These are phyloP conservation scores for Drosophila ficusphila DNA, from an alignment of 1,140 invertebrate species.

Conservation along the genomic window DNA sequence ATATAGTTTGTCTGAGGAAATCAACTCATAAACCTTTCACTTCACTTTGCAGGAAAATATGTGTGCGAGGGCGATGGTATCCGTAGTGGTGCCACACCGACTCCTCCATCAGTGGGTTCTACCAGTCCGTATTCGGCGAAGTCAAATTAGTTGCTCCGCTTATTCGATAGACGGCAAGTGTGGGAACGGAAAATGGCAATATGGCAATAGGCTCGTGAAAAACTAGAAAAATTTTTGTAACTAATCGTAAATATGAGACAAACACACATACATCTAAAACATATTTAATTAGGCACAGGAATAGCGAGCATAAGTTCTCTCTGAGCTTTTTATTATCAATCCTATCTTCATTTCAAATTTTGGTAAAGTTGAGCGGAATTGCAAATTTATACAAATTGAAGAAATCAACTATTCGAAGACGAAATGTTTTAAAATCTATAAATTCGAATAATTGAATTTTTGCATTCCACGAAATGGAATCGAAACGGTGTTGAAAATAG, in stretches of 20 bases:
- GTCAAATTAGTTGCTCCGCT: constrained; percentile 66
- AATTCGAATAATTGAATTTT: not conserved
- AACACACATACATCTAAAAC: constrained; percentile 12
- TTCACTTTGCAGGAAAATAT: constrained; percentile 89
- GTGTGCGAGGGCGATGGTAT: constrained; percentile 92
- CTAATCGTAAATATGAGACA: constrained; percentile 41
- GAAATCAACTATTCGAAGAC: too few species aligned
- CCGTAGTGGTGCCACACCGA: constrained; percentile 79
- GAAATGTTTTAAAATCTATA: not conserved
- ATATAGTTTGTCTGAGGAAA: not conserved
- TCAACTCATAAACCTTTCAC: not conserved
- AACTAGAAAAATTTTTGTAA: constrained; percentile 68
- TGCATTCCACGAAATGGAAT: not conserved
- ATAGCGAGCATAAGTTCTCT: constrained; percentile 38
- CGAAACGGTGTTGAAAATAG: not conserved
- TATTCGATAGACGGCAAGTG: constrained; percentile 21
- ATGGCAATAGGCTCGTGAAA: constrained; percentile 69
- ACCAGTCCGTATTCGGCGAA: constrained; percentile 83
- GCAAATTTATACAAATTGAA: too few species aligned
- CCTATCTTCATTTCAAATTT: not conserved
- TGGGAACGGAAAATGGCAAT: constrained; percentile 48
- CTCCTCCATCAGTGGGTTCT: constrained; percentile 84
- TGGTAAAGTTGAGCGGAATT: not conserved
- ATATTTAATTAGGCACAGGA: constrained; percentile 35
- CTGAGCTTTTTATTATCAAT: constrained; percentile 55